Conservation (phyloP, 2,797 vertebrate species). For the Buceros bicornis region DNA sequence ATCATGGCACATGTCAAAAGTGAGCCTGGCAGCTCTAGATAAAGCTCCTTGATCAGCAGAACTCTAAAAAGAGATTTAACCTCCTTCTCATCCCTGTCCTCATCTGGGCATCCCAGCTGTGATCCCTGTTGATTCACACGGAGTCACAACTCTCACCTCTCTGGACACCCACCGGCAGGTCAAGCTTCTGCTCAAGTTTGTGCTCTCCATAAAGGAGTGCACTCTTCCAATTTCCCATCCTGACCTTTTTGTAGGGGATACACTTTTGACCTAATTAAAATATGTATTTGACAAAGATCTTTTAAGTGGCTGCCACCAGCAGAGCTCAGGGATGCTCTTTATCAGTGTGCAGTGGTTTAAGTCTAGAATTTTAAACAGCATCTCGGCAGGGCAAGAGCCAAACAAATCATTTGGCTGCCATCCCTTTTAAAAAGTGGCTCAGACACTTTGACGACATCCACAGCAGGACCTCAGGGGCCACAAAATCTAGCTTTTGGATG, state of each 20-base stretch:
- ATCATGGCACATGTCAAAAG: not conserved
- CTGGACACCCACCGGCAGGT: not conserved
- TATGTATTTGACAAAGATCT: not conserved
- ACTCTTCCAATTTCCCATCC: not conserved
- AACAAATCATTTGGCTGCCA: not conserved
- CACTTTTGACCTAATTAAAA: not conserved
- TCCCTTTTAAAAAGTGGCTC: not conserved
- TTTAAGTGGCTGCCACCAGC: not conserved
- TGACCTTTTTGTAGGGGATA: not conserved
- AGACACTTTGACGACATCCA: not conserved
- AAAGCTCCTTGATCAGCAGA: not conserved
- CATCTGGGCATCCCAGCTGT: not conserved
- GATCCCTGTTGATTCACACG: not conserved
- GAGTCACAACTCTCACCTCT: not conserved
- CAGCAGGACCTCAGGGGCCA: not conserved
- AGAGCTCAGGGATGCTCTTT: not conserved
- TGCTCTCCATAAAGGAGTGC: not conserved
- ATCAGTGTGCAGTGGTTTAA: not conserved
- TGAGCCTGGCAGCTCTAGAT: not conserved
- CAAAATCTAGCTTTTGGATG: not conserved
- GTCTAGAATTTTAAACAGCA: not conserved
- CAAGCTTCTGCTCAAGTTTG: not conserved
- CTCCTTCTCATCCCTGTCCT: not conserved
- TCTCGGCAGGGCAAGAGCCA: not conserved
- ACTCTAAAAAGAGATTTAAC: not conserved